Evolutionary conservation across 2,113 vertebrate species (phyloP), one percentile per base, ranked within the genome.

Genomic region (Cairina moschata): DNA sequence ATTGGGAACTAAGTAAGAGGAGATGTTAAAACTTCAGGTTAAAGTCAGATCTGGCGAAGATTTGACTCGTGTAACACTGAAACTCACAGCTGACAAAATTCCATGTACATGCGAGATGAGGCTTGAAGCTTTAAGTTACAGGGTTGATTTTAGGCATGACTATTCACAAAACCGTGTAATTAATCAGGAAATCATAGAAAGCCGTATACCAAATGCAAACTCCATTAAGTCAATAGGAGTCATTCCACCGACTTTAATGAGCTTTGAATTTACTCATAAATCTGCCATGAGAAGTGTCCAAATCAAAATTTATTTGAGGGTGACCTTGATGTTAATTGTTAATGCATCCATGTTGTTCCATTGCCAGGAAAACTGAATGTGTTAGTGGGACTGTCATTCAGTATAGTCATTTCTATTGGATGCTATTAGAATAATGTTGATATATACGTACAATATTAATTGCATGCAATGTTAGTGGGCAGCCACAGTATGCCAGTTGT

Each of bases 281-380:
- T 93, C 96, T 93, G 80, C 59, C 60, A 14, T 73, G 74, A 96
- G 91, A 52, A 85, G 91, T 94, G 90, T 82, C 86, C 86, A 95
- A 94, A 94, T 95, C 32, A 93, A 84, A 95, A 95, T 94, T 78
- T 95, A 77, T 95, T 92, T 95, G 86, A 71, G 80, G 75, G 54
- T 96, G 92, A 96, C 96, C 93, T 97, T 96, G 86, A 60, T 96
- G 90, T 84, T 95, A 96, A 84, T 86, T 91, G 68, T 95, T 90
- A 83, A 81, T 88, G 36, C 73, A 90, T 88, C 79, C 56, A 58
- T 93, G 88, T 89, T 92, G 84, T 78, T 88, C 94, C 93, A 86
- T 86, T 88, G 83, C 63, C 56, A 80, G 69, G 52, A 95, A 83
- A 83, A 36, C 13, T 4, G 67, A 83, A 83, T 65, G 36, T 34